A percentile compares a stretch with the other conserved stretches of the same genome.
Conservation (phyloP, 92 coral and sea anemone genomes). For the Desmophyllum pertusum region DNA sequence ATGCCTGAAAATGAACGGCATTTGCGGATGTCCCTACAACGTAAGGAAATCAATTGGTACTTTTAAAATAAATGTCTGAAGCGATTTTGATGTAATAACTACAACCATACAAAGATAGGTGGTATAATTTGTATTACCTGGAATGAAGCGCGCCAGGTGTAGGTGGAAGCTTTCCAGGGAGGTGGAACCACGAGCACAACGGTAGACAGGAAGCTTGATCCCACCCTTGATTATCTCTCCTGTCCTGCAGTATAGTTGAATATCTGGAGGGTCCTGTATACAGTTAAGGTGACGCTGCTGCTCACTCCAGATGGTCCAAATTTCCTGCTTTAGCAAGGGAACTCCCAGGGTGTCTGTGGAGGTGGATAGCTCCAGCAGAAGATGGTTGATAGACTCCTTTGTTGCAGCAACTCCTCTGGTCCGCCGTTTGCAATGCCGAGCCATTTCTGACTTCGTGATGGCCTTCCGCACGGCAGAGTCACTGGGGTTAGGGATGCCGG, state of each 20-base stretch:
- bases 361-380: constrained; percentile 15
- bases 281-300: constrained; percentile 49
- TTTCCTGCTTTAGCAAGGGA: constrained; percentile 14
- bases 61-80: too few relatives aligned
- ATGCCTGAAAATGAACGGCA: constrained; percentile 62
- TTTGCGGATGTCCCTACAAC: constrained; percentile 54
- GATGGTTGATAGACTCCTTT: not conserved
- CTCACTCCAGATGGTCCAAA: constrained; percentile 28
- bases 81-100: too few relatives aligned
- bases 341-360: constrained; percentile 55
- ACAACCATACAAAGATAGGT: too few relatives aligned
- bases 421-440: constrained; percentile 4
- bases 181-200: constrained; percentile 66
- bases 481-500: not conserved
- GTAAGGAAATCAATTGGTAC: too few relatives aligned
- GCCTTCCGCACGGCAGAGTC: not conserved
- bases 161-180: constrained; percentile 73
- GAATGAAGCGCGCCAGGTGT: constrained; percentile 61
- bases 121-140: too few relatives aligned
- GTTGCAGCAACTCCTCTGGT: not conserved
- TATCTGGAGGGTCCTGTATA: constrained; percentile 59
- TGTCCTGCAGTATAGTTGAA: constrained; percentile 45
- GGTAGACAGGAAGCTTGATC: constrained; percentile 53
- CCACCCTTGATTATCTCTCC: constrained; percentile 52
- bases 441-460: constrained; percentile 27